Conservation (phyloP, 2,113 vertebrate genomes). For the Melospiza georgiana region DNA sequence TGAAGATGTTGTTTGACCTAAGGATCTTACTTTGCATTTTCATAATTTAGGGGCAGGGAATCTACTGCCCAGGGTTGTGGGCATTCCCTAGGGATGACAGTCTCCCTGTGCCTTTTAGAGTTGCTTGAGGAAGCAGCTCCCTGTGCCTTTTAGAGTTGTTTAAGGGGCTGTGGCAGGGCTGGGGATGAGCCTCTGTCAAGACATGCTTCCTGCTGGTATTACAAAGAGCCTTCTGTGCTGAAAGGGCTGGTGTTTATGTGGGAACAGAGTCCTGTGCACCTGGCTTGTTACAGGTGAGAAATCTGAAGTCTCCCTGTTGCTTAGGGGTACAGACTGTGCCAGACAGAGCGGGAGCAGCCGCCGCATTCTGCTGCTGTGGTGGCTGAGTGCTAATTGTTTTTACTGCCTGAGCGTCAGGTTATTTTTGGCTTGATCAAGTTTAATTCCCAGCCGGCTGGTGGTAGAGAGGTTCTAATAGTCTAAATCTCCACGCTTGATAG, state of each 20-base stretch:
- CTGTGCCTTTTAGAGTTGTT: neutral
- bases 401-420: neutral
- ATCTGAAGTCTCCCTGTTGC: neutral
- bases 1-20: neutral
- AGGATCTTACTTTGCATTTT: neutral
- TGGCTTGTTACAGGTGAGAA: neutral
- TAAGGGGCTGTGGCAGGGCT: neutral
- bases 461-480: neutral
- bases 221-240: neutral
- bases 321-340: neutral
- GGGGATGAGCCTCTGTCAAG: neutral
- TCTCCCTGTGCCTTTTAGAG: neutral
- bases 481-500: neutral
- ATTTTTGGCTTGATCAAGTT: constrained; percentile 14
- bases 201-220: neutral
- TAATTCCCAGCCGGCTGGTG: neutral
- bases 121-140: neutral
- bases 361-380: neutral
- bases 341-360: neutral
- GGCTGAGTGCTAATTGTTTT: constrained; percentile 21
- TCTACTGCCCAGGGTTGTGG: neutral
- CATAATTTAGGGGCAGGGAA: accelerated
- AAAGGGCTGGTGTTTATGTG: neutral
- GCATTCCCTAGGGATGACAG: neutral
- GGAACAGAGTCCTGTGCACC: neutral